Conservation (phyloP, 2,113 vertebrate species). For the Pituophis catenifer region DNA sequence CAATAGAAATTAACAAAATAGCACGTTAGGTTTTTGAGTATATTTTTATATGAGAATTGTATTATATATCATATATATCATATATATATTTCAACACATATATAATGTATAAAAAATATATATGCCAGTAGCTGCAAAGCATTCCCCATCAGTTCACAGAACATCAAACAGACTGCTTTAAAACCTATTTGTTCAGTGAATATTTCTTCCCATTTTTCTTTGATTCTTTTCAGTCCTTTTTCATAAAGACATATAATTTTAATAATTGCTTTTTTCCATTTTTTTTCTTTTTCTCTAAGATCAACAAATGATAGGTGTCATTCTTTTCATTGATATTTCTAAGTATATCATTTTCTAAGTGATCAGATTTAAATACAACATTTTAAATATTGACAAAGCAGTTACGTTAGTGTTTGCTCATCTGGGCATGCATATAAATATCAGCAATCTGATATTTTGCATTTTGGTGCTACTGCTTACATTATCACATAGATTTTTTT, state of each 20-base stretch:
- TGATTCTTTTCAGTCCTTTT: background rate
- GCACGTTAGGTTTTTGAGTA: background rate
- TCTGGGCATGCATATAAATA: background rate
- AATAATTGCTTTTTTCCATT: background rate
- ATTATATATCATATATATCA: no score
- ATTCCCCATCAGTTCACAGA: background rate
- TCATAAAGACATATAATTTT: background rate
- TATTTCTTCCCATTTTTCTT: background rate
- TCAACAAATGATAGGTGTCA: background rate
- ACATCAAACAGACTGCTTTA: background rate
- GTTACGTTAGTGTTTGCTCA: background rate
- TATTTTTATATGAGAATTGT: background rate
- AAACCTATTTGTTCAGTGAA: background rate
- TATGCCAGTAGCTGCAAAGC: background rate
- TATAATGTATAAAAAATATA: background rate
- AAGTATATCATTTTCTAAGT: background rate
- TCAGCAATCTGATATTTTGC: background rate
- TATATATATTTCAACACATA: background rate
- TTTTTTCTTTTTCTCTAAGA: background rate
- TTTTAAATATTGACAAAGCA: background rate
- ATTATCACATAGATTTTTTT: background rate
- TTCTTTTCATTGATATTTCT: background rate
- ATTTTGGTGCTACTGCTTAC: background rate
- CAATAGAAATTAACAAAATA: background rate
- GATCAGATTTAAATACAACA: background rate